Conservation (phyloP, 2,888 invertebrate species). For the Mesorhabditis spiculigera region DNA sequence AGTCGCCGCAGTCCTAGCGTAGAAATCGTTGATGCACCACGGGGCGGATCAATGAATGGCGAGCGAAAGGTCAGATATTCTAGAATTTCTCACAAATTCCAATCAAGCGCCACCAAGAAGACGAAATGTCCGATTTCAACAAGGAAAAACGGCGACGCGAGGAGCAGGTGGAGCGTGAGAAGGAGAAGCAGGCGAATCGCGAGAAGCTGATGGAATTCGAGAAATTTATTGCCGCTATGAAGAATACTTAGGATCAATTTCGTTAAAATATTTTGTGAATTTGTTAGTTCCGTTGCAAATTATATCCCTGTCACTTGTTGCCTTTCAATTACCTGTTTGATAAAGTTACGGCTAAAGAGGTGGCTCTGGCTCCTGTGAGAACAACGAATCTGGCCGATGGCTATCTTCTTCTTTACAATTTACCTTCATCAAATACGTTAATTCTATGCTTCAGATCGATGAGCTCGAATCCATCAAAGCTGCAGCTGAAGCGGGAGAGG, state of each 20-base stretch:
- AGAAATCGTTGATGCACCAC: not conserved
- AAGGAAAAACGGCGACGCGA: not conserved
- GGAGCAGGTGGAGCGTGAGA: not conserved
- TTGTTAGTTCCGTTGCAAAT: too few relatives aligned
- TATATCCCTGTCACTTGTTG: too few relatives aligned
- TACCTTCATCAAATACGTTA: too few relatives aligned
- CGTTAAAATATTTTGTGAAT: too few relatives aligned
- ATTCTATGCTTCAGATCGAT: too few relatives aligned
- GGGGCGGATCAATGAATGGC: not conserved
- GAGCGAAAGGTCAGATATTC: too few relatives aligned
- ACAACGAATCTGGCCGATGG: too few relatives aligned
- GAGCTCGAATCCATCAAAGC: not conserved
- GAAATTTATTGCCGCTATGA: not conserved
- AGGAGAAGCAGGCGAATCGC: slow-evolving; percentile 4
- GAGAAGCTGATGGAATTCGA: slow-evolving; percentile 3
- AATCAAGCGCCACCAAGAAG: not conserved
- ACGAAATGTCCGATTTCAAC: not conserved
- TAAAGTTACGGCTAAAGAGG: too few relatives aligned
- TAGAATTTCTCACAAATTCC: too few relatives aligned
- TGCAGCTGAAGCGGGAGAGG: not conserved
- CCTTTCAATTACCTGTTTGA: too few relatives aligned
- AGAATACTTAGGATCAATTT: not conserved
- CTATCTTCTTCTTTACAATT: too few relatives aligned
- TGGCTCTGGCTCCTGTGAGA: too few relatives aligned
- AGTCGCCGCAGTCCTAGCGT: not conserved